Evolutionary conservation across 2,113 vertebrate genomes (phyloP).

Genomic region (Brachionichthys hirsutus): DNA sequence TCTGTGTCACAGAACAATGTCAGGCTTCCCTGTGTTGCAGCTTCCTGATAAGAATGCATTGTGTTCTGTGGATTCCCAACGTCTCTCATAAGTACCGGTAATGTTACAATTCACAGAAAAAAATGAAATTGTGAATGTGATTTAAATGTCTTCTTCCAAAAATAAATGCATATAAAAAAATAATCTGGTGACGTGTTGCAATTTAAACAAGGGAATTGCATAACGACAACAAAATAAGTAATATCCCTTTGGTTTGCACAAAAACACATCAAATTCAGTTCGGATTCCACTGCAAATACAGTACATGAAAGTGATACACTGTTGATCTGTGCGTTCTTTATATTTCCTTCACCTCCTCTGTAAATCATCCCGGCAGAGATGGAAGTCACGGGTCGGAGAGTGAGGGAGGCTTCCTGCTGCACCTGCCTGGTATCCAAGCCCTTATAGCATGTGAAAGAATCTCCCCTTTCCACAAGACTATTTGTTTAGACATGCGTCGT

Average conservation of each 20-base stretch:
- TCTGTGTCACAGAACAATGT: constrained; percentile 27
- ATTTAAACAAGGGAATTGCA: constrained; percentile 26
- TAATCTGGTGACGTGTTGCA: constrained; percentile 15
- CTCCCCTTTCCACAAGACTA: constrained; percentile 25
- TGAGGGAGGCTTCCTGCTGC: constrained; percentile 48
- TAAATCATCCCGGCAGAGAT: constrained; percentile 57
- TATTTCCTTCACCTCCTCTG: no score
- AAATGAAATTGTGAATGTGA: constrained; percentile 17
- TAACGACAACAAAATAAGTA: constrained; percentile 19
- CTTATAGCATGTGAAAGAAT: constrained; percentile 37
- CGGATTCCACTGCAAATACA: no score
- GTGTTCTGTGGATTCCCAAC: constrained; percentile 21
- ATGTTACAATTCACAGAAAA: constrained; percentile 13
- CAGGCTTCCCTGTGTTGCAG: constrained; percentile 44
- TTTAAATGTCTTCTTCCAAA: constrained; percentile 48
- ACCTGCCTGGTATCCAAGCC: constrained; percentile 31
- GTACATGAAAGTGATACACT: no score
- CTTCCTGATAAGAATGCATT: constrained; percentile 44
- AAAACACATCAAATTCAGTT: no score
- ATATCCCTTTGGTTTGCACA: constrained; percentile 10
- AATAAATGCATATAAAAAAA: constrained; percentile 39
- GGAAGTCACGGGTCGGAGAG: constrained; percentile 50
- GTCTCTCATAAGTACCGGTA: constrained; percentile 24
- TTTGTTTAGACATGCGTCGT: constrained; percentile 12
- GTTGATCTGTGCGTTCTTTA: no score